A percentile compares a stretch with the other conserved stretches of the same genome.
These are phyloP conservation scores for Drosophila multiciliata DNA, from an alignment of 2,888 invertebrate species.

Conservation along the genomic window DNA sequence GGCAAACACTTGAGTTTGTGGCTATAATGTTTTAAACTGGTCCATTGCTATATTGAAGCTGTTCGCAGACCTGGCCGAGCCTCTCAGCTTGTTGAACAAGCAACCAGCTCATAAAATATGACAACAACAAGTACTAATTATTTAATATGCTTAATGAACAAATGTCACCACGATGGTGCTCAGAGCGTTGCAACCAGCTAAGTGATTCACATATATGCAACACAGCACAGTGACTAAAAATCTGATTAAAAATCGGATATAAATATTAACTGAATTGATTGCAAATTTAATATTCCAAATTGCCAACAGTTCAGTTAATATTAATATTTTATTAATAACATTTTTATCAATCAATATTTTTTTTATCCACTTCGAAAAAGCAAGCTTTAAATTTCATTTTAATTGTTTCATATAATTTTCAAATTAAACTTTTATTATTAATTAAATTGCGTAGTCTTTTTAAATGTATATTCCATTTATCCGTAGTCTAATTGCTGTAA, in stretches of 20 bases:
- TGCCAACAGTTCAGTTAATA: background rate
- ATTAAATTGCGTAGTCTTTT: too few relatives aligned
- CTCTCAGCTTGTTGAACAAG: slow-evolving; percentile 57
- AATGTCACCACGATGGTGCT: slow-evolving; percentile 71
- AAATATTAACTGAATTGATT: background rate
- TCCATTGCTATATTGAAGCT: slow-evolving; percentile 39
- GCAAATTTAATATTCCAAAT: background rate
- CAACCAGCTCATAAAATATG: slow-evolving; percentile 68
- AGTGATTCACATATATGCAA: slow-evolving; percentile 42
- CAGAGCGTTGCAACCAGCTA: slow-evolving; percentile 41
- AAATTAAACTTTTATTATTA: too few relatives aligned
- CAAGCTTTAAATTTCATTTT: background rate
- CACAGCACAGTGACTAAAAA: slow-evolving; percentile 31
- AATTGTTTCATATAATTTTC: background rate
- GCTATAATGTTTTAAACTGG: slow-evolving; percentile 56
- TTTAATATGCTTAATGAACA: slow-evolving; percentile 78
- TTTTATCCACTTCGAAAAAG: background rate
- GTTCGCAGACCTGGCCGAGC: slow-evolving; percentile 53
- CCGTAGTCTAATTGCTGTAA: background rate
- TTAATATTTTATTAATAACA: background rate
- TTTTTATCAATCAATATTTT: background rate
- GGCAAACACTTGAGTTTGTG: slow-evolving; percentile 44
- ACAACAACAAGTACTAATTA: slow-evolving; percentile 75
- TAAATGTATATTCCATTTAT: too few relatives aligned
- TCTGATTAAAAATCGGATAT: background rate